Base-by-base conservation (phyloP, 92 coral and sea anemone genomes). In the Parazoanthus swiftii region DNA sequence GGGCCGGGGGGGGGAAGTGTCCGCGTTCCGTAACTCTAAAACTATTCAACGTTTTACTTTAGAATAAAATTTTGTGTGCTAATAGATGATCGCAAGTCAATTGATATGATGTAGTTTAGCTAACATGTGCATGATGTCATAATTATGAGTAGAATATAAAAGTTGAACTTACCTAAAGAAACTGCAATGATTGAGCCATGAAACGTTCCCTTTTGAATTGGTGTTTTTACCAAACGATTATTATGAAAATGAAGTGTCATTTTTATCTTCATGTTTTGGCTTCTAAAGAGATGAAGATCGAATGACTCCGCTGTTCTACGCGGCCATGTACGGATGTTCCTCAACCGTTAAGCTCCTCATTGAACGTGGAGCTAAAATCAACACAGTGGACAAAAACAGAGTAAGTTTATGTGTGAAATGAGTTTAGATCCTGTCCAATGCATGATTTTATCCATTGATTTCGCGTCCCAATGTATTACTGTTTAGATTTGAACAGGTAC, bases 331-430 rank as follows among this genome's bases (percentile, higher is more conserved):
- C 10, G 92, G 92, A 10, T 92, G 92, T 82, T 89, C 86, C 3
- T 2, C 33, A 4, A 76, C 91, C 39, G 89, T 85, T 26, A 90
- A 88, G 44, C 88, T 93, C 4, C 86, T 94, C 84, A 86, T 92
- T 23, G 93, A 92, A 78, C 90, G 13, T 56, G 97, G 95, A 23
- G 97, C 91, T 54, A 94, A 94, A 48, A 58, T 94, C 42, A 88
- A 94, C 73, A 85, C 94, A 3, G 82, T 88, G 58, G 91, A 94
- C 85, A 88, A 83, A 50, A 63, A 85, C 76, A 91, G 88, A 67
- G 97, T 90, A 85, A 81, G 85, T 26, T 67, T 80, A 39, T 77
- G 63, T 79, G 85, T 58, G 25, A 63, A 63, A 15, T 58, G 3
- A 58, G 14, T 4, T 23, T 20, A 14, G 6, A 63, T 23, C 70